Evolutionary conservation across 2,113 vertebrate genomes (phyloP).

Genomic region (Chrysochloris asiatica): DNA sequence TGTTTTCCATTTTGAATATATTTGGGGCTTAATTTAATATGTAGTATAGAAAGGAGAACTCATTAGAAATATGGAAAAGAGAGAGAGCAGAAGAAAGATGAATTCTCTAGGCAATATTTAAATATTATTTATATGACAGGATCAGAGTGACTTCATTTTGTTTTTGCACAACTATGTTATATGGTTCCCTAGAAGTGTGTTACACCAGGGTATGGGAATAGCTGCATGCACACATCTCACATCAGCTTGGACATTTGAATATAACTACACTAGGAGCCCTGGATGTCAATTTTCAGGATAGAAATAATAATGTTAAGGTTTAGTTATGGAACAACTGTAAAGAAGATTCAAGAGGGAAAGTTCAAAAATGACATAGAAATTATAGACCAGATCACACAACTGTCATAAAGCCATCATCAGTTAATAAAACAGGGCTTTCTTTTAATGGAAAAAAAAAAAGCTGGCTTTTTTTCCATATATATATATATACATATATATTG

Average conservation of each 20-base stretch:
- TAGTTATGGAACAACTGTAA: conserved; percentile 36
- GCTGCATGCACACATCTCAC: neutral
- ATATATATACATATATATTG: conserved; percentile 77
- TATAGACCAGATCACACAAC: conserved; percentile 80
- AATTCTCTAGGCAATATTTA: neutral
- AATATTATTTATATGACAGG: conserved; percentile 53
- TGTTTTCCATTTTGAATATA: neutral
- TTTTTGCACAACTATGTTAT: conserved; percentile 10
- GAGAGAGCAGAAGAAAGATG: neutral
- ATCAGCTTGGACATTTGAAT: neutral
- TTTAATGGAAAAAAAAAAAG: conserved; percentile 76
- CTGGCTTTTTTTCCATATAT: conserved; percentile 61
- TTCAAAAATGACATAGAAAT: conserved; percentile 81
- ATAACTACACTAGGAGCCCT: accelerated
- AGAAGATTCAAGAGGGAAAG: conserved; percentile 58
- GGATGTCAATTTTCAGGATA: neutral
- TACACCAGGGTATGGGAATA: conserved; percentile 60
- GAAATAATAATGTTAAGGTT: neutral
- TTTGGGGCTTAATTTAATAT: neutral
- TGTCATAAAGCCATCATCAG: conserved; percentile 85
- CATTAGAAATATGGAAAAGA: neutral
- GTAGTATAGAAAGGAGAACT: neutral
- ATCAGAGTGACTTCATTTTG: conserved; percentile 37
- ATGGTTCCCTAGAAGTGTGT: conserved; percentile 5
- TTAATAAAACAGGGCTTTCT: conserved; percentile 83